These are phyloP conservation scores for Habrosyne pyritoides DNA, from an alignment of 2,888 invertebrate species.

Conservation along the genomic window DNA sequence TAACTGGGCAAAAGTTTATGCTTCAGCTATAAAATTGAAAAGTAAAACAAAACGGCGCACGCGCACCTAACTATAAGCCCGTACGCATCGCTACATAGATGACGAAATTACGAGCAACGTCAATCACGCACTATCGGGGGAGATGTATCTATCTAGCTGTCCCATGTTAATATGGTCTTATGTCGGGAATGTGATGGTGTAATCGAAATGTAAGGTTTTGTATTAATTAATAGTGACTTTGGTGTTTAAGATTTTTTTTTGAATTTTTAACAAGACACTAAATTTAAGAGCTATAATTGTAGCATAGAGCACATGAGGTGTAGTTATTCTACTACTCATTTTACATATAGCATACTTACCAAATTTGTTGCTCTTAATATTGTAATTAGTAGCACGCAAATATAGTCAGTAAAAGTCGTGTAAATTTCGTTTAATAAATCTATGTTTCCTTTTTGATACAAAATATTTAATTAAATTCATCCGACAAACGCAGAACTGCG, in stretches of 20 bases:
- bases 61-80: slow-evolving; percentile 16
- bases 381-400: no score
- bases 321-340: no score
- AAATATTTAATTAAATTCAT: no score
- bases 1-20: no score
- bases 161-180: slow-evolving; percentile 40
- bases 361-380: no score
- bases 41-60: background rate
- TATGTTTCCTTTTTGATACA: no score
- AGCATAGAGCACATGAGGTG: no score
- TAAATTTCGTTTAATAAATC: no score
- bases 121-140: slow-evolving; percentile 61
- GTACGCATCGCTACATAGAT: slow-evolving; percentile 53
- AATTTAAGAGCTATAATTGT: background rate
- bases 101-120: slow-evolving; percentile 63
- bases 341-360: no score
- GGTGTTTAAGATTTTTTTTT: background rate
- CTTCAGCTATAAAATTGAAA: background rate
- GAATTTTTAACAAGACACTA: background rate
- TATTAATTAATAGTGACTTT: background rate
- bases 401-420: no score
- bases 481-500: background rate
- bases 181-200: slow-evolving; percentile 3
- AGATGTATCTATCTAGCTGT: slow-evolving; percentile 51
- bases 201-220: slow-evolving; percentile 7